phyloP scores from a whole-genome alignment of 2,797 vertebrate genomes.

The Columba guinea region DNA sequence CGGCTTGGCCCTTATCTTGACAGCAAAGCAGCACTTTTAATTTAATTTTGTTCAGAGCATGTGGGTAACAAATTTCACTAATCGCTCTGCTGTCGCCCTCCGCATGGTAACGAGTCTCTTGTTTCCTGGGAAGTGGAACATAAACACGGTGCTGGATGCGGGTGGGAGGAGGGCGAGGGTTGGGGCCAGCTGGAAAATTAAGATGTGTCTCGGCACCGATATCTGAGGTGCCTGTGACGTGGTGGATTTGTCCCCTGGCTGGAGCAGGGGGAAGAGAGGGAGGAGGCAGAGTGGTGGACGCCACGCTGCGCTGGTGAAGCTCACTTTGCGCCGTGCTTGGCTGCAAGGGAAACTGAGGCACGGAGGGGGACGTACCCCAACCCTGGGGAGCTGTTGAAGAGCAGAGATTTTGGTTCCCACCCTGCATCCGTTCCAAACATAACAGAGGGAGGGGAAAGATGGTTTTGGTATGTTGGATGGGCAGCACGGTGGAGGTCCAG shows the following conservation, averaged over 20 bases:
- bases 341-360: not conserved
- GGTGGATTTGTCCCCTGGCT: not conserved
- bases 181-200: not conserved
- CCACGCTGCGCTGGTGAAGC: rapidly evolving
- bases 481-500: not conserved
- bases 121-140: constrained; percentile 63
- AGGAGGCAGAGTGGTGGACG: not conserved
- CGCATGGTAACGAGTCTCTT: constrained; percentile 75
- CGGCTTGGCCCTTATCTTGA: constrained; percentile 82
- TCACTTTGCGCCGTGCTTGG: rapidly evolving
- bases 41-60: constrained; percentile 81
- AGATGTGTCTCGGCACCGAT: rapidly evolving
- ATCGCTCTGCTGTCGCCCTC: constrained; percentile 76
- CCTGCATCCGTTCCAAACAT: not conserved
- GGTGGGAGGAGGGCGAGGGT: constrained; percentile 2
- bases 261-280: not conserved
- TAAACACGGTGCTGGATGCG: constrained; percentile 42
- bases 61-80: constrained; percentile 82
- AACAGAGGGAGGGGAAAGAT: not conserved
- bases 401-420: not conserved
- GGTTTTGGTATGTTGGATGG: not conserved
- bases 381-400: not conserved
- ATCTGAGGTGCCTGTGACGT: not conserved
- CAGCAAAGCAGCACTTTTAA: constrained; percentile 82
- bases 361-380: rapidly evolving